These are phyloP conservation scores for Heliconius ismenius DNA, from an alignment of 2,888 invertebrate genomes.

Conservation along the genomic window DNA sequence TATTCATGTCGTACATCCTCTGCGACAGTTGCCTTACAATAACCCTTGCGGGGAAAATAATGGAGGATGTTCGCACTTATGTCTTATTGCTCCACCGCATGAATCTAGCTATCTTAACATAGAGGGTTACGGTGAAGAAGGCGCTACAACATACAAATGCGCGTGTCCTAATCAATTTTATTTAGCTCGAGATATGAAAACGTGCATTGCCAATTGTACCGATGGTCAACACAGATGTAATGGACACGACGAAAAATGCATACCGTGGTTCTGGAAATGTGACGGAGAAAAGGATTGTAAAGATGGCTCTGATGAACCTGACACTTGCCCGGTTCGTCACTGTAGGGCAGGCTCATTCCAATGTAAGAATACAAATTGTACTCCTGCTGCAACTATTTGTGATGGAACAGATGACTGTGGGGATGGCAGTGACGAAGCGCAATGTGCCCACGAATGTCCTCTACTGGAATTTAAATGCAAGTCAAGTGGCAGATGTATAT, in stretches of 20 bases:
- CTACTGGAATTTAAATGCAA: slow-evolving; percentile 95
- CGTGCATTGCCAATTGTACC: slow-evolving; percentile 97
- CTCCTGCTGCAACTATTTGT: slow-evolving; percentile 95
- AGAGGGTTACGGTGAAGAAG: slow-evolving; percentile 90
- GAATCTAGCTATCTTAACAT: slow-evolving; percentile 89
- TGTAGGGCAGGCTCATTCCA: slow-evolving; percentile 97
- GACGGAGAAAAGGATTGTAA: slow-evolving; percentile 96
- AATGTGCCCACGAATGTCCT: slow-evolving; percentile 92
- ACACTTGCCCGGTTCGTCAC: slow-evolving; percentile 90
- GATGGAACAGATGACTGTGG: slow-evolving; percentile 97
- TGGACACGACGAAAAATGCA: slow-evolving; percentile 84
- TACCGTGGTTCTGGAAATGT: slow-evolving; percentile 84
- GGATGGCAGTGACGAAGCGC: slow-evolving; percentile 92
- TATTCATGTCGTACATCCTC: slow-evolving; percentile 94
- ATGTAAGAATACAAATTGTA: slow-evolving; percentile 95
- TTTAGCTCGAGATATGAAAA: slow-evolving; percentile 89
- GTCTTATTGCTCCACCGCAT: slow-evolving; percentile 92
- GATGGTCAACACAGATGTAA: slow-evolving; percentile 89
- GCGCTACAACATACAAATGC: slow-evolving; percentile 90
- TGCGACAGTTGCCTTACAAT: slow-evolving; percentile 90
- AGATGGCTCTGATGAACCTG: slow-evolving; percentile 94
- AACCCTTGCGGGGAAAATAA: slow-evolving; percentile 97
- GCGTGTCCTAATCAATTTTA: slow-evolving; percentile 98
- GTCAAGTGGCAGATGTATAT: slow-evolving; percentile 92
- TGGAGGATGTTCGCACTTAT: slow-evolving; percentile 97